These are phyloP conservation scores for Crotalus horridus DNA, from an alignment of 2,113 vertebrate species.

Conservation along the genomic window DNA sequence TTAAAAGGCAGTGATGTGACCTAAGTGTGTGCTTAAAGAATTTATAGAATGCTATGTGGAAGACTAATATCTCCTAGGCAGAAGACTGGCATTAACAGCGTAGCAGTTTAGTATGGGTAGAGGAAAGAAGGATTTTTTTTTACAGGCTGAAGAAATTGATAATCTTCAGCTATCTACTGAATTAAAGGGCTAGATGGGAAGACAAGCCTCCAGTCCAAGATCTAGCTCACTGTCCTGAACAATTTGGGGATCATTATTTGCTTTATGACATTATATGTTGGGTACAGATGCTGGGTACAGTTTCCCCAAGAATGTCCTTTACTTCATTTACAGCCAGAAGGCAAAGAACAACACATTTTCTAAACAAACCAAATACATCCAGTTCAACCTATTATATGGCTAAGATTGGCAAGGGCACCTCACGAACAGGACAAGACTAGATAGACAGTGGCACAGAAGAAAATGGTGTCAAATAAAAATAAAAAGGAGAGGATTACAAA, in stretches of 20 bases:
- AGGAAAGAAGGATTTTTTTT: not conserved
- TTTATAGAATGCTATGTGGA: constrained; percentile 16
- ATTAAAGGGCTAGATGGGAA: constrained; percentile 31
- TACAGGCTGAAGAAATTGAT: not conserved
- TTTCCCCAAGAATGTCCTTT: not conserved
- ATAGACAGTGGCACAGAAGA: not conserved
- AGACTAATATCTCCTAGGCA: constrained; percentile 36
- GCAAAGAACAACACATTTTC: not conserved
- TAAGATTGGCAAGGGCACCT: constrained; percentile 1
- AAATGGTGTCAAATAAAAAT: not conserved
- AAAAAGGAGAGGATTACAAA: not conserved
- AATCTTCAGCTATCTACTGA: fast-evolving
- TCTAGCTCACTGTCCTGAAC: fast-evolving
- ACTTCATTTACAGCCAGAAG: not conserved
- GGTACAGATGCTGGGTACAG: not conserved
- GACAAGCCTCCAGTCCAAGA: not conserved
- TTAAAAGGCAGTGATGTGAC: not conserved
- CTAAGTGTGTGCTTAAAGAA: not conserved
- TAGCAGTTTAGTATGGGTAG: not conserved
- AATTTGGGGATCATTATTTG: not conserved
- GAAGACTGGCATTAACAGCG: fast-evolving
- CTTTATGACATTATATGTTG: not conserved
- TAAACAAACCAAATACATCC: not conserved
- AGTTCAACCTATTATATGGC: fast-evolving
- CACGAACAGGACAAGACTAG: not conserved